These are phyloP conservation scores for Minunthozetes semirufus DNA, from an alignment of 2,888 invertebrate genomes.

Conservation along the genomic window DNA sequence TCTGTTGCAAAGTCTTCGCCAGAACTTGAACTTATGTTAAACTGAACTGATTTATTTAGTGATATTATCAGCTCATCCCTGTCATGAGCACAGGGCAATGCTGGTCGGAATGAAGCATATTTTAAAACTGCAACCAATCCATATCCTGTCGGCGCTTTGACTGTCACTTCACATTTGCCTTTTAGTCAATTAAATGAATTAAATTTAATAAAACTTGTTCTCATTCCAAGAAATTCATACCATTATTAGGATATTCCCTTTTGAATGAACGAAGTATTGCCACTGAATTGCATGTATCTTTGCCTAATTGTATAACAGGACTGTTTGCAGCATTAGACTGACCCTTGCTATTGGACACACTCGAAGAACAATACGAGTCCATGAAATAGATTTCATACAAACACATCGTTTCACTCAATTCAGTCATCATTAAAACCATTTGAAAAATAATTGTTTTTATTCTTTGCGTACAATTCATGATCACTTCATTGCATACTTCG, in stretches of 20 bases:
- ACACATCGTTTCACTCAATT: neutral
- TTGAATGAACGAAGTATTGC: neutral
- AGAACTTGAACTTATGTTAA: neutral
- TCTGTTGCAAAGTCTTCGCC: conserved; percentile 8
- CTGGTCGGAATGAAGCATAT: conserved; percentile 7
- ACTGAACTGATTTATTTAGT: conserved; percentile 7
- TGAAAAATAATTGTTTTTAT: neutral
- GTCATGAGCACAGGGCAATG: neutral
- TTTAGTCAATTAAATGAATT: neutral
- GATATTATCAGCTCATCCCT: neutral
- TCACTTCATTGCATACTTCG: neutral
- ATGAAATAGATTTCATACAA: conserved; percentile 16
- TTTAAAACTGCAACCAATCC: neutral
- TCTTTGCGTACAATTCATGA: neutral
- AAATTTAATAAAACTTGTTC: neutral
- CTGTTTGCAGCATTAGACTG: neutral
- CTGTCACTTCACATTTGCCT: conserved; percentile 20
- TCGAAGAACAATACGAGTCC: neutral
- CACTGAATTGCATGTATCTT: conserved; percentile 11
- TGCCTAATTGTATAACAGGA: conserved; percentile 6
- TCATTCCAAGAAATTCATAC: neutral
- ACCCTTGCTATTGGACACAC: neutral
- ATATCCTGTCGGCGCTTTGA: neutral
- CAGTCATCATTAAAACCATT: neutral
- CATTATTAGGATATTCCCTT: conserved; percentile 14